These are phyloP conservation scores for Stenichneumon culpator DNA, from an alignment of 2,888 invertebrate species.

Conservation along the genomic window DNA sequence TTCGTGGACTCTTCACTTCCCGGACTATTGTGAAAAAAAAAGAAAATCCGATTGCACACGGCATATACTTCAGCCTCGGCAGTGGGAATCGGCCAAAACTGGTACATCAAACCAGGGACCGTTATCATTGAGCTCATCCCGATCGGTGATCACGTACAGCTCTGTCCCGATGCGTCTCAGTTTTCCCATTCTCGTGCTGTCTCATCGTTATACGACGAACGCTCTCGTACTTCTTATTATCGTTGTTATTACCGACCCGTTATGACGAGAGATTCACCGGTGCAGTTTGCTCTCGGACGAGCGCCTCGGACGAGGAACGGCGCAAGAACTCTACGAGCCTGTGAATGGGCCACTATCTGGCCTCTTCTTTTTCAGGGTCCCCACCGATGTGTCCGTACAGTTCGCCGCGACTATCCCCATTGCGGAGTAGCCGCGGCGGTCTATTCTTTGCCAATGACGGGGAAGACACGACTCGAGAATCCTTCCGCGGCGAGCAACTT, in stretches of 20 bases:
- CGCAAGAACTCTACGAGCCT: slow-evolving; percentile 31
- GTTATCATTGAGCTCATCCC: slow-evolving; percentile 66
- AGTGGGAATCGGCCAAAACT: slow-evolving; percentile 8
- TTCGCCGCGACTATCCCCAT: slow-evolving; percentile 15
- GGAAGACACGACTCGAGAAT: slow-evolving; percentile 2
- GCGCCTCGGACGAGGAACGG: slow-evolving; percentile 13
- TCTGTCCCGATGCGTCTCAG: slow-evolving; percentile 54
- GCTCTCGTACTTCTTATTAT: slow-evolving; percentile 69
- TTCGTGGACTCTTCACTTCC: background rate
- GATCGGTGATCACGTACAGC: slow-evolving; percentile 67
- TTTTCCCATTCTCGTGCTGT: slow-evolving; percentile 59
- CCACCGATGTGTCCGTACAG: slow-evolving; percentile 24
- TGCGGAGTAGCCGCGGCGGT: background rate
- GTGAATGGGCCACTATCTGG: slow-evolving; percentile 32
- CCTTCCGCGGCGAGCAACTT: background rate
- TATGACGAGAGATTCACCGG: slow-evolving; percentile 67
- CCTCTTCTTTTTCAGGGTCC: slow-evolving; percentile 19
- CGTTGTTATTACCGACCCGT: slow-evolving; percentile 73
- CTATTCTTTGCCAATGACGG: slow-evolving; percentile 36
- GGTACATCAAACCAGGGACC: slow-evolving; percentile 29
- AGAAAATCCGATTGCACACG: background rate
- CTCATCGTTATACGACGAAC: slow-evolving; percentile 64
- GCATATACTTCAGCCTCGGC: background rate
- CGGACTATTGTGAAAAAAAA: background rate
- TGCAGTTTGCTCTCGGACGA: slow-evolving; percentile 56